Evolutionary conservation across 2,113 vertebrate genomes (phyloP).

Genomic region (Prochilodus magdalenae): DNA sequence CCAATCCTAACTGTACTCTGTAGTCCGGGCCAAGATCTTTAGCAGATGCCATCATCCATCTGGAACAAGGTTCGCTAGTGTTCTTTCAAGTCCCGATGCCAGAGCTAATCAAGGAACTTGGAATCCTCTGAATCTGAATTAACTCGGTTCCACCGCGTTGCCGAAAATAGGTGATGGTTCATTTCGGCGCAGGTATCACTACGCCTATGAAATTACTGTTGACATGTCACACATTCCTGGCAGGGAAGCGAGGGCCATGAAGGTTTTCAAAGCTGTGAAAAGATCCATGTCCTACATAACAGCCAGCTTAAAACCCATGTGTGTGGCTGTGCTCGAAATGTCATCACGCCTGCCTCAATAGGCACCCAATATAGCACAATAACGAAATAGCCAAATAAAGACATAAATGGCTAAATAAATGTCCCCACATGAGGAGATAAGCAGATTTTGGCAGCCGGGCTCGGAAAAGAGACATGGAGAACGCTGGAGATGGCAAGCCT

Average conservation of each 20-base stretch:
- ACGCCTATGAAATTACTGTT: not conserved
- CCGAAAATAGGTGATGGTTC: not conserved
- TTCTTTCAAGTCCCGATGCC: not conserved
- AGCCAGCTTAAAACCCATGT: not conserved
- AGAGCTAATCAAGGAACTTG: not conserved
- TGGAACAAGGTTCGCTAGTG: not conserved
- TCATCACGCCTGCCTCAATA: not conserved
- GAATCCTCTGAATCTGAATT: not conserved
- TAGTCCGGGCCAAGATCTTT: not conserved
- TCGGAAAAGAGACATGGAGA: constrained; percentile 15
- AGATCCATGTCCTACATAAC: not conserved
- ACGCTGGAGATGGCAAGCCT: constrained; percentile 11
- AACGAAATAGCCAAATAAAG: not conserved
- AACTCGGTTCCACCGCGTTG: not conserved
- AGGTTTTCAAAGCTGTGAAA: not conserved
- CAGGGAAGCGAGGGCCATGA: not conserved
- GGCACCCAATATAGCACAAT: not conserved
- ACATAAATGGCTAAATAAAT: not conserved
- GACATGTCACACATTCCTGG: constrained; percentile 5
- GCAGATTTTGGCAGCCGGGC: constrained; percentile 3
- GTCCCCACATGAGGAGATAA: not conserved
- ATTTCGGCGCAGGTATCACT: not conserved
- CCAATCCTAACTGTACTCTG: not conserved
- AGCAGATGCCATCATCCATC: not conserved
- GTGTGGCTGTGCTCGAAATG: not conserved